phyloP scores from a whole-genome alignment of 2,888 invertebrate species.

The Drosophila infuscata region DNA sequence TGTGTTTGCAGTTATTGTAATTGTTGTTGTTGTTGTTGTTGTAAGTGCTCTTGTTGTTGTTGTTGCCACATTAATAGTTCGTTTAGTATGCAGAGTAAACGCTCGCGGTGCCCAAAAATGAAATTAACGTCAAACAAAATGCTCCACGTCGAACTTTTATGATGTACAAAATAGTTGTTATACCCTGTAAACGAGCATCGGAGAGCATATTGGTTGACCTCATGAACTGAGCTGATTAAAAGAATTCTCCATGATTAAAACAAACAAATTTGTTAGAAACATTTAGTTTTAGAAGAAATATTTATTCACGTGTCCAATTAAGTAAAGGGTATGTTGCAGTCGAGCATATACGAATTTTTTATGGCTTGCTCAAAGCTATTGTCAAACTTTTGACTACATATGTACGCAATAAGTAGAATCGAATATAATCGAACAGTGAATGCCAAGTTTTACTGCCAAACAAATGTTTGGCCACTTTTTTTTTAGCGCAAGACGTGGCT shows the following conservation, averaged over 20 bases:
- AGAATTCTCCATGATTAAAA: background rate
- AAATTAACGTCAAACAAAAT: slow-evolving; percentile 56
- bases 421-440: background rate
- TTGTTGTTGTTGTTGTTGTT: slow-evolving; percentile 26
- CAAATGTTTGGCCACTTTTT: slow-evolving; percentile 11
- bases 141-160: slow-evolving; percentile 55
- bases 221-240: background rate
- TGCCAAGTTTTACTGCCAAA: slow-evolving; percentile 2
- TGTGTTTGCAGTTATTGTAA: slow-evolving; percentile 42
- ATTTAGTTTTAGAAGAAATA: background rate
- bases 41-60: slow-evolving; percentile 9
- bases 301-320: background rate
- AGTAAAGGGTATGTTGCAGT: background rate
- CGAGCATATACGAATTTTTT: background rate
- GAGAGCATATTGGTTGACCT: slow-evolving; percentile 5
- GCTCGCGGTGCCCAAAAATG: slow-evolving; percentile 54
- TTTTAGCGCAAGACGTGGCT: slow-evolving; percentile 5
- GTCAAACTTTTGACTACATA: slow-evolving; percentile 2
- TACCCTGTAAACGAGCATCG: slow-evolving; percentile 3
- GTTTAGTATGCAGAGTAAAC: slow-evolving; percentile 69
- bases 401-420: background rate
- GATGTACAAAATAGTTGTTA: slow-evolving; percentile 59
- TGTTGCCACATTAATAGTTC: slow-evolving; percentile 61
- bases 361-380: slow-evolving; percentile 9
- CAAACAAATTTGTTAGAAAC: background rate